Evolutionary conservation across 1,140 invertebrate genomes (phyloP).

Genomic region (Drosophila kohkoa): DNA sequence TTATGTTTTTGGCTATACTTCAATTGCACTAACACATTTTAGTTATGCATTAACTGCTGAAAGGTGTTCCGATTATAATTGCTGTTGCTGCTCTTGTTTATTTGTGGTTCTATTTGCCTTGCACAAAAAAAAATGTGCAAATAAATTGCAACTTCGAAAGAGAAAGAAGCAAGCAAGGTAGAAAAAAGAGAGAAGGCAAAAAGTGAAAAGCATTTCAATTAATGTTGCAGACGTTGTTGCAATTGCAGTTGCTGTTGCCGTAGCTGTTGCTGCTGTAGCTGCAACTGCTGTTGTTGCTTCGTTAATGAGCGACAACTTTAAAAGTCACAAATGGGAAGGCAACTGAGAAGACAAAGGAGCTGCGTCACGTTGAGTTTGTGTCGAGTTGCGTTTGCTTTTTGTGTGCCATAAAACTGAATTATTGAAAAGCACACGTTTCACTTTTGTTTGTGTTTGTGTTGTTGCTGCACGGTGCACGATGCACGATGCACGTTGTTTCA

Average conservation of each 20-base stretch:
- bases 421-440: conserved; percentile 77
- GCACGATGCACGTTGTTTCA: conserved; percentile 46
- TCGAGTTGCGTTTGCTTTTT: conserved; percentile 33
- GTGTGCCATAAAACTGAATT: conserved; percentile 72
- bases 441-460: conserved; percentile 62
- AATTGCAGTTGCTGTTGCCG: conserved; percentile 18
- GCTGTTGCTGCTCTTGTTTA: conserved; percentile 10
- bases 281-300: conserved; percentile 21
- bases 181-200: conserved; percentile 2
- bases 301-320: conserved; percentile 57
- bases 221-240: conserved; percentile 47
- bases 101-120: conserved; percentile 38
- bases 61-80: conserved; percentile 14
- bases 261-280: conserved; percentile 11
- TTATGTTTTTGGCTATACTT: background rate
- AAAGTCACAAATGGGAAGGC: conserved; percentile 37
- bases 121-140: conserved; percentile 45
- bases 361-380: conserved; percentile 36
- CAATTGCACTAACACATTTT: conserved; percentile 27
- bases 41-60: conserved; percentile 24
- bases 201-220: conserved; percentile 60
- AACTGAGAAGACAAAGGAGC: conserved; percentile 38
- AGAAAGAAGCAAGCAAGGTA: background rate
- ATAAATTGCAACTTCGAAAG: conserved; percentile 37
- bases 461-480: conserved; percentile 6